Conservation (phyloP, 2,113 vertebrate species). For the Camarhynchus parvulus region DNA sequence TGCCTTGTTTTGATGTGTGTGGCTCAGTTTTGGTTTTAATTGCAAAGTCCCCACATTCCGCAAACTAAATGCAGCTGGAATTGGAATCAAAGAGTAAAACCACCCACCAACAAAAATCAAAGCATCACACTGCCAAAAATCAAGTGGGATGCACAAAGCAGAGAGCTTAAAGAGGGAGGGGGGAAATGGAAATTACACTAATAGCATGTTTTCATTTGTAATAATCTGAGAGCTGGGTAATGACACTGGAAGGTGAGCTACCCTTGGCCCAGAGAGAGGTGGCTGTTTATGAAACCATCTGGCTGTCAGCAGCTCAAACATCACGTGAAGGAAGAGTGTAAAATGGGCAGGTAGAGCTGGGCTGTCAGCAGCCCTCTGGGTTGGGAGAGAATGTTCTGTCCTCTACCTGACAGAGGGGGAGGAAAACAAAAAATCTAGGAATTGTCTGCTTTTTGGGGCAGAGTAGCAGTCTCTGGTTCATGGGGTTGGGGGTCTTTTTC, state of each 20-base stretch:
- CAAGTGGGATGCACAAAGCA: not conserved
- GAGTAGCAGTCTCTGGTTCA: not conserved
- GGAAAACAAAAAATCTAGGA: not conserved
- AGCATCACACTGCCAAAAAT: not conserved
- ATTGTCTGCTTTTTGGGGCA: not conserved
- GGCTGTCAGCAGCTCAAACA: not conserved
- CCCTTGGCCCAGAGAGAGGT: not conserved
- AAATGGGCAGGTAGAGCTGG: not conserved
- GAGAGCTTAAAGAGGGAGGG: not conserved
- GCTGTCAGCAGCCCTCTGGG: not conserved
- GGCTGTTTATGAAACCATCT: conserved; percentile 40
- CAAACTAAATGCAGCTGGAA: not conserved
- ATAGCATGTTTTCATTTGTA: not conserved
- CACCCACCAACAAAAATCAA: not conserved
- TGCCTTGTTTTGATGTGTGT: fast-evolving
- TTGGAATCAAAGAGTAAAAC: not conserved
- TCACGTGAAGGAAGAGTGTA: not conserved
- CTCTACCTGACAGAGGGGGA: not conserved
- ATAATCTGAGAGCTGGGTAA: not conserved
- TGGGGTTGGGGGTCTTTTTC: not conserved
- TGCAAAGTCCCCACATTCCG: not conserved
- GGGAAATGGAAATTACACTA: not conserved
- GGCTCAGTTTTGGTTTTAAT: not conserved
- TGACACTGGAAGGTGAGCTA: conserved; percentile 10
- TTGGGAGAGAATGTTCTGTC: not conserved